phyloP scores from a whole-genome alignment of 2,797 vertebrate genomes.

The Anableps anableps region DNA sequence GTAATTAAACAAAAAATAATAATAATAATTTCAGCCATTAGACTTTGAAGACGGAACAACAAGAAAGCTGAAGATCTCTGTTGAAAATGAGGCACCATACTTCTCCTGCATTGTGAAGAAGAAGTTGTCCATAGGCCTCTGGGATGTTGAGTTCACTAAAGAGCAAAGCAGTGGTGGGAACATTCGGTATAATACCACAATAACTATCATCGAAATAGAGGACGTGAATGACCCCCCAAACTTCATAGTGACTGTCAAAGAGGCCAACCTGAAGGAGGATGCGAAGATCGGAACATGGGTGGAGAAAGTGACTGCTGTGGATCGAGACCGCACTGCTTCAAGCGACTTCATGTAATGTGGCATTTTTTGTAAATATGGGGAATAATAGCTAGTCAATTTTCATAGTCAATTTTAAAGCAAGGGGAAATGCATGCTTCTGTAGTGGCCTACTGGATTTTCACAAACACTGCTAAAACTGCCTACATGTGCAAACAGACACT shows the following conservation, averaged over 20 bases:
- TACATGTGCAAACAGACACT: too few species aligned
- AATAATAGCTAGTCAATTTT: not conserved
- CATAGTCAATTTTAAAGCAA: too few species aligned
- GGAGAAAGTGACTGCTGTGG: conserved; percentile 58
- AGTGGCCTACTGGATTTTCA: too few species aligned
- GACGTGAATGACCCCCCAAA: conserved; percentile 73
- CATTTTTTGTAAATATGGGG: not conserved
- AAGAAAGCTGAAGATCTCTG: conserved; percentile 57
- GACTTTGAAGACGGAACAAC: conserved; percentile 65
- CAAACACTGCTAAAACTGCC: too few species aligned
- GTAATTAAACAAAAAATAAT: not conserved
- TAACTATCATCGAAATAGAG: conserved; percentile 55
- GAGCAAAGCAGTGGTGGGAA: not conserved
- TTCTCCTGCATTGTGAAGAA: conserved; percentile 70
- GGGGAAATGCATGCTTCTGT: too few species aligned
- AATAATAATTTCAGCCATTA: conserved; percentile 56
- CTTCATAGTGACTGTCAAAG: conserved; percentile 45
- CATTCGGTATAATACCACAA: conserved; percentile 26
- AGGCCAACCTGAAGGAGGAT: conserved; percentile 62
- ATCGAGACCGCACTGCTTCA: conserved; percentile 57
- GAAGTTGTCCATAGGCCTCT: conserved; percentile 52
- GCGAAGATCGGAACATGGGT: conserved; percentile 56
- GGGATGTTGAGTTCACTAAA: conserved; percentile 54
- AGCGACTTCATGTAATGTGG: conserved; percentile 60
- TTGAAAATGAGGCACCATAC: conserved; percentile 67